phyloP scores from a whole-genome alignment of 2,113 vertebrate genomes.

The Mesoclemmys tuberculata region DNA sequence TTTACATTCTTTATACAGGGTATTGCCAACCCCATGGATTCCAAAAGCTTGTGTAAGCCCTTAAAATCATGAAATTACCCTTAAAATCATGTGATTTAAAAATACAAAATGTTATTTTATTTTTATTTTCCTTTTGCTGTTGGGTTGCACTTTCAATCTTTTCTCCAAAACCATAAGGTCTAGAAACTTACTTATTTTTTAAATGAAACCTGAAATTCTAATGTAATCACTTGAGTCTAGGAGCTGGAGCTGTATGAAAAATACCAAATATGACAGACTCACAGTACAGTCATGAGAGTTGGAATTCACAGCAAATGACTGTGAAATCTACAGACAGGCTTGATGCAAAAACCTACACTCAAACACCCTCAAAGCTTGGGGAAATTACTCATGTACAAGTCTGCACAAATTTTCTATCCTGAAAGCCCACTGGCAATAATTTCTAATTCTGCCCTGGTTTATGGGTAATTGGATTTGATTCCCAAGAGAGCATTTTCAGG shows the following conservation, averaged over 20 bases:
- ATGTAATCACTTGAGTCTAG: background rate
- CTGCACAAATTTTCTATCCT: slow-evolving; percentile 14
- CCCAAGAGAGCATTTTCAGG: slow-evolving; percentile 9
- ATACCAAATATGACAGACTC: background rate
- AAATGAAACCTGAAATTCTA: background rate
- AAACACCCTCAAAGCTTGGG: slow-evolving; percentile 9
- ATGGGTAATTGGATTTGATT: slow-evolving; percentile 47
- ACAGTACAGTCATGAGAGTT: background rate
- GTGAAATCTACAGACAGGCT: background rate
- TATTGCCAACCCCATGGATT: background rate
- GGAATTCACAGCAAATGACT: slow-evolving; percentile 1
- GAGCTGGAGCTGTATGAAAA: background rate
- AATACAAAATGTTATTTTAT: background rate
- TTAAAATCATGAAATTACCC: background rate
- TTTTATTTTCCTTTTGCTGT: background rate
- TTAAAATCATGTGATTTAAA: slow-evolving; percentile 1
- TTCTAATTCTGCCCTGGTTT: slow-evolving; percentile 15
- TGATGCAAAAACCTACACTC: slow-evolving; percentile 28
- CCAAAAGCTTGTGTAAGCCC: background rate
- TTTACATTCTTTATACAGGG: background rate
- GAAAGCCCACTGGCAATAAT: slow-evolving; percentile 9
- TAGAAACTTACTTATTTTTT: background rate
- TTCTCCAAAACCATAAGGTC: background rate
- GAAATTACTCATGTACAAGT: slow-evolving; percentile 2
- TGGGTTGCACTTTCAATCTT: background rate